Evolutionary conservation across 35 echinoderm and acorn worm species (phyloP), one percentile per base, ranked within the genome.

Genomic region (Ophiothrix spiculata): DNA sequence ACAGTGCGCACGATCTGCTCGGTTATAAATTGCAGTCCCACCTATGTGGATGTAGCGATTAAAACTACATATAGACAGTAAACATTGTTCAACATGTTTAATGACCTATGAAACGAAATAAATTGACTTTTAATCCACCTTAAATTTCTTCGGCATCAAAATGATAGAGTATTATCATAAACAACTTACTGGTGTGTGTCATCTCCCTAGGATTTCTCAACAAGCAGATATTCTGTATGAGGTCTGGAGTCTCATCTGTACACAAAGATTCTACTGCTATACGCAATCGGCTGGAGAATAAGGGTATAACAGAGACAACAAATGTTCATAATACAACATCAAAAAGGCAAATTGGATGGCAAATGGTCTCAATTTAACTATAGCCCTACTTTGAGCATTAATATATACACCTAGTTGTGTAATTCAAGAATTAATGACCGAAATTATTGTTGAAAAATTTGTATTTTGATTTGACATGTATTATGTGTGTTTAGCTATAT

Each of bases 171-270:
- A 49, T 6, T 49, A 10, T 77, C 35, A 12, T 77, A 31, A 0
- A 31, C 17, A 4, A 14, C 33, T 35, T 36, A 11, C 32, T 0
- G 17, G 32, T 35, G 4, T 33, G 0, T 35, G 14, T 33, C 76
- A 78, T 28, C 23, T 38, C 76, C 14, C 29, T 21, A 6, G 73
- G 73, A 36, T 17, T 14, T 78, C 17, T 78, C 76, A 78, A 77
- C 8, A 94, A 80, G 37, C 92, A 94, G 25, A 90, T 94, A 25
- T 87, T 75, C 17, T 79, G 82, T 2, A 84, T 88, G 10, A 91
- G 75, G 23, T 40, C 37, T 3, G 36, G 78, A 2, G 89, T 54
- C 33, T 88, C 63, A 23, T 83, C 29, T 16, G 88, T 31, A 12
- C 40, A 79, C 49, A 45, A 17, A 21, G 88, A 35, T 8, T 89